These are phyloP conservation scores for Lucilia cuprina DNA, from an alignment of 1,140 invertebrate species.

Conservation along the genomic window DNA sequence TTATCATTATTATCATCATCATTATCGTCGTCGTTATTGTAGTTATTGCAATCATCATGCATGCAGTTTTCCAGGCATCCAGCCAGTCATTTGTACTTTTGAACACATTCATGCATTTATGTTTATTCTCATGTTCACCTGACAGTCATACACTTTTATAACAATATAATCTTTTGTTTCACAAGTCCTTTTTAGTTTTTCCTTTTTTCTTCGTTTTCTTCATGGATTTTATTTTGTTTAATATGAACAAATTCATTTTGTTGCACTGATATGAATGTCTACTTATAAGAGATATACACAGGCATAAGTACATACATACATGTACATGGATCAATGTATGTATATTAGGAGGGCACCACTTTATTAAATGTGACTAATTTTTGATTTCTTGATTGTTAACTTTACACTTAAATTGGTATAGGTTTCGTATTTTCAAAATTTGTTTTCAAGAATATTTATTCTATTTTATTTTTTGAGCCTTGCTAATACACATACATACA, in stretches of 20 bases:
- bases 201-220: background rate
- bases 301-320: no score
- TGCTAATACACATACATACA: background rate
- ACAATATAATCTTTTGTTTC: background rate
- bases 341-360: no score
- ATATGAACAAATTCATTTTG: background rate
- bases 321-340: no score
- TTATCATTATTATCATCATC: background rate
- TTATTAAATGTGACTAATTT: no score
- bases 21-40: background rate
- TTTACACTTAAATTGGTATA: no score
- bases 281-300: no score
- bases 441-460: no score
- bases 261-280: no score
- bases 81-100: background rate
- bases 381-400: no score
- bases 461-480: background rate
- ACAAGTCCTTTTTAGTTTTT: no score
- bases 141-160: background rate
- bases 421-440: no score
- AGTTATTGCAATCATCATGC: background rate
- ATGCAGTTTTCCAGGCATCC: background rate
- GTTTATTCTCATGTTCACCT: background rate
- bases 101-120: background rate
- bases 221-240: background rate